These are phyloP conservation scores for Astyanax mexicanus DNA, from an alignment of 2,797 vertebrate genomes.

Conservation along the genomic window DNA sequence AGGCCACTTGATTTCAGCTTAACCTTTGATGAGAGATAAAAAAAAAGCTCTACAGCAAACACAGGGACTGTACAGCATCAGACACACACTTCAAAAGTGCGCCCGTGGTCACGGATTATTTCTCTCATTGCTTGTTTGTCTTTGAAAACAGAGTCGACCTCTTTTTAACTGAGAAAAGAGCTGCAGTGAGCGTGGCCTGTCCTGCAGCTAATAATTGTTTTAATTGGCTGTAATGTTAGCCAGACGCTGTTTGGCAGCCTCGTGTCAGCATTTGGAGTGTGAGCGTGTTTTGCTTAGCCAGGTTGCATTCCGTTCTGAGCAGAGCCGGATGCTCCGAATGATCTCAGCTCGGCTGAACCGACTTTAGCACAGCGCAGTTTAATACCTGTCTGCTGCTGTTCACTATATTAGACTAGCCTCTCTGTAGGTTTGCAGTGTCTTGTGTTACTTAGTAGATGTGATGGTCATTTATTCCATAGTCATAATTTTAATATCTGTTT, in stretches of 20 bases:
- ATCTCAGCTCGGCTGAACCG: neutral
- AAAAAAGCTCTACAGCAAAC: neutral
- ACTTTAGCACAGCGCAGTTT: neutral
- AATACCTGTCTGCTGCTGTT: neutral
- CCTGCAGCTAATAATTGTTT: constrained; percentile 80
- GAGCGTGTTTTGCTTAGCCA: constrained; percentile 21
- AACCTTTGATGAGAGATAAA: neutral
- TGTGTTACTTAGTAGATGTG: neutral
- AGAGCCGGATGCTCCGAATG: constrained; percentile 3
- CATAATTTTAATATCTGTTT: no score
- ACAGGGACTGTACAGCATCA: constrained; percentile 1
- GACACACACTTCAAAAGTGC: neutral
- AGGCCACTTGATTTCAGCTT: neutral
- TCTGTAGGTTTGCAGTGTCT: neutral
- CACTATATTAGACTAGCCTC: neutral
- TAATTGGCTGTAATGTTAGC: constrained; percentile 72
- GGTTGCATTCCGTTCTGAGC: constrained; percentile 2
- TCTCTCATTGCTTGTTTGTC: constrained; percentile 72
- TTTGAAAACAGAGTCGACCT: constrained; percentile 62
- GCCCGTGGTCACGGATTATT: constrained; percentile 50
- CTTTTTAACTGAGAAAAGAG: constrained; percentile 53
- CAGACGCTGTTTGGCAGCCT: constrained; percentile 73
- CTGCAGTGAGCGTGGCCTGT: constrained; percentile 58
- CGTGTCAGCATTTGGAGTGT: constrained; percentile 63
- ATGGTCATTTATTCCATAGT: neutral